Percentiles rank a stretch among this genome's conserved stretches.
Evolutionary conservation across 2,113 vertebrate species (phyloP).

Genomic region (Prietella phreatophila): DNA sequence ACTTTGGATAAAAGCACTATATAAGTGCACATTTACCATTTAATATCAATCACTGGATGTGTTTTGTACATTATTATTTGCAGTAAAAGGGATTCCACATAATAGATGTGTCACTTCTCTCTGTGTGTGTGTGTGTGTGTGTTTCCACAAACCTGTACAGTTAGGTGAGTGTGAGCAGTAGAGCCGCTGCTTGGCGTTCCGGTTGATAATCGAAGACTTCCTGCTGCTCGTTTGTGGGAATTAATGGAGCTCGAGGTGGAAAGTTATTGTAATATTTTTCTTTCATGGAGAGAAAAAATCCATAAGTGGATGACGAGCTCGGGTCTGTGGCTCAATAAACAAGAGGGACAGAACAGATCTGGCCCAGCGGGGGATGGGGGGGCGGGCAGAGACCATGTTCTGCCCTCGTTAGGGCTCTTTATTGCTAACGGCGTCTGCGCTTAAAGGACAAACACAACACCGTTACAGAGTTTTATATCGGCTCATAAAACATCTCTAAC

Average conservation of each 20-base stretch:
- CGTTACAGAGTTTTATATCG: neutral
- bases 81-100: conserved; percentile 8
- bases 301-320: neutral
- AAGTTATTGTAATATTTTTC: conserved; percentile 30
- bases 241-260: conserved; percentile 42
- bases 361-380: conserved; percentile 13
- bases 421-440: neutral
- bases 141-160: neutral
- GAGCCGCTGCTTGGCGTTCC: neutral
- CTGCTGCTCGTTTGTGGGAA: conserved; percentile 19
- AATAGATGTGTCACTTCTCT: neutral
- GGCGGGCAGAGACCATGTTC: neutral
- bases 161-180: conserved; percentile 15
- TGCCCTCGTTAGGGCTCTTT: neutral
- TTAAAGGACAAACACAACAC: neutral
- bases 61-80: neutral
- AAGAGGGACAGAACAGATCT: conserved; percentile 12
- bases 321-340: neutral
- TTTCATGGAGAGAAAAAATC: conserved; percentile 24
- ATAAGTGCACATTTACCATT: too few relatives aligned
- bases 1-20: too few relatives aligned
- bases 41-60: too few relatives aligned
- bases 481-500: neutral
- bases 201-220: conserved; percentile 39
- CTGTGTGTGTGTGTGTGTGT: neutral